These are phyloP conservation scores for Myotis lucifugus DNA, from an alignment of 2,113 vertebrate genomes.

Conservation along the genomic window DNA sequence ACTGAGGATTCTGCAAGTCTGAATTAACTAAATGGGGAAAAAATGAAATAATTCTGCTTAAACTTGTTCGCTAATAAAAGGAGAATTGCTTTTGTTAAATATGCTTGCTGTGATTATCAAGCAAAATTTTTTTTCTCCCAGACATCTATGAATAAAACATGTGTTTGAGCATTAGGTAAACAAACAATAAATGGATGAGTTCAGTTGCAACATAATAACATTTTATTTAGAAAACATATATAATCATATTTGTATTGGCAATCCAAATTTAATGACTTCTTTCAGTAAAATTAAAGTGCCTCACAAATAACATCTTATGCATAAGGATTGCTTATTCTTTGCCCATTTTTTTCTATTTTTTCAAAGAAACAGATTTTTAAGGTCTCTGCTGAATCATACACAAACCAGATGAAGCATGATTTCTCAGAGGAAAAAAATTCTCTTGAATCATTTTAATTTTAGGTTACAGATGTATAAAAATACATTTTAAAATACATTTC, in stretches of 20 bases:
- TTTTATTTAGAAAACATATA: conserved; percentile 78
- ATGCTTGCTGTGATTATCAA: conserved; percentile 71
- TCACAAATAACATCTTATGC: conserved; percentile 63
- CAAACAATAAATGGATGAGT: conserved; percentile 80
- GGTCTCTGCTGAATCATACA: background rate
- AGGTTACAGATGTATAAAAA: conserved; percentile 30
- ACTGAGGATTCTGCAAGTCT: conserved; percentile 64
- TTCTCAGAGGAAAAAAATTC: background rate
- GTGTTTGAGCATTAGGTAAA: conserved; percentile 78
- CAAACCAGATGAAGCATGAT: background rate
- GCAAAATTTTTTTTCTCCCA: conserved; percentile 79
- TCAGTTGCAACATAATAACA: conserved; percentile 68
- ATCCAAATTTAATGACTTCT: conserved; percentile 80
- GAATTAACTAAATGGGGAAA: conserved; percentile 75
- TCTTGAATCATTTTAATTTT: conserved; percentile 61
- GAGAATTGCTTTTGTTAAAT: conserved; percentile 81
- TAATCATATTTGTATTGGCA: conserved; percentile 80
- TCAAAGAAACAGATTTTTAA: conserved; percentile 63
- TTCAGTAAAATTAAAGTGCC: conserved; percentile 77
- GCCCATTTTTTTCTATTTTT: conserved; percentile 43
- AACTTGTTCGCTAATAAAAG: conserved; percentile 76
- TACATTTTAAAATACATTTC: conserved; percentile 51
- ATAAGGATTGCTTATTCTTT: conserved; percentile 57
- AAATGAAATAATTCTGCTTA: conserved; percentile 79
- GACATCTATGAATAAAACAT: conserved; percentile 77